Evolutionary conservation across 2,797 vertebrate genomes (phyloP).

Genomic region (Galagoides demidoff): DNA sequence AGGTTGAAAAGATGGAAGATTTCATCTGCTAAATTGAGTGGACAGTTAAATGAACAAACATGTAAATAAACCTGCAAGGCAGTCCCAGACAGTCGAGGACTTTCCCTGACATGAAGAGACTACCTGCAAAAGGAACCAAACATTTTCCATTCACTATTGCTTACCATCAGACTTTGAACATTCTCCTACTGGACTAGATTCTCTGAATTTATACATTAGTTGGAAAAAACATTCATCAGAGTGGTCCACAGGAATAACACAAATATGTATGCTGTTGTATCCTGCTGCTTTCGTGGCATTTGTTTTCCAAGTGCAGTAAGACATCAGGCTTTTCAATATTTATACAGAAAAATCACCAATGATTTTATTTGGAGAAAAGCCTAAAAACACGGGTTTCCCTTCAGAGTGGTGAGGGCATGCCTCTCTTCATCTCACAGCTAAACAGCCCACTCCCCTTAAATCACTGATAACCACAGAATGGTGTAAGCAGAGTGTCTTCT

Average conservation of each 20-base stretch:
- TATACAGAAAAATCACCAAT: background rate
- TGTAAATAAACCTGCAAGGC: background rate
- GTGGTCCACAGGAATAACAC: background rate
- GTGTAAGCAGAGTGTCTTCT: background rate
- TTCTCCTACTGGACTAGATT: background rate
- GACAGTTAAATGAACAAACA: background rate
- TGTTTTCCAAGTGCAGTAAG: conserved; percentile 61
- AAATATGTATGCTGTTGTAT: background rate
- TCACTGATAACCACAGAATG: background rate
- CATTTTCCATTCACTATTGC: background rate
- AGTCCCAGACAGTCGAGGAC: background rate
- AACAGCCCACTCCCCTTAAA: background rate
- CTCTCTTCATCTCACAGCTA: background rate
- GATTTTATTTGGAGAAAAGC: background rate
- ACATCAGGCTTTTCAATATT: background rate
- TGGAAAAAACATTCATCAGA: background rate
- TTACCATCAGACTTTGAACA: background rate
- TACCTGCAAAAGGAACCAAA: background rate
- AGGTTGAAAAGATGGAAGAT: background rate
- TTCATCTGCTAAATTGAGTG: conserved; percentile 24
- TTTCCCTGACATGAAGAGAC: background rate
- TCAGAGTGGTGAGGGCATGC: background rate
- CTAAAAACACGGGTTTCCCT: background rate
- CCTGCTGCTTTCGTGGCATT: conserved; percentile 38
- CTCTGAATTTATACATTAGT: conserved; percentile 10